Evolutionary conservation across 2,888 invertebrate species (phyloP).

Genomic region (Salticus scenicus): DNA sequence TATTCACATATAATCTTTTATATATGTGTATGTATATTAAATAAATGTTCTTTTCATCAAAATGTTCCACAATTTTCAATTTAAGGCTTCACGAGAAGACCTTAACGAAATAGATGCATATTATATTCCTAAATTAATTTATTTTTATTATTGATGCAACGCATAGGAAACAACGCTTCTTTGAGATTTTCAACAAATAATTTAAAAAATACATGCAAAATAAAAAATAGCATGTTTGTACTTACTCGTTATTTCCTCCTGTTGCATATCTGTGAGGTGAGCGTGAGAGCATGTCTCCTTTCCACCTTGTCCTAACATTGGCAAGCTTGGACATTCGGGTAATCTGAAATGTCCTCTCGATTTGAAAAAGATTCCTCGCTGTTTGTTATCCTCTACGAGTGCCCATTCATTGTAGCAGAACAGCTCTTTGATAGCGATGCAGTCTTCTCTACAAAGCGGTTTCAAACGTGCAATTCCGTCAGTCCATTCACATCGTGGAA

Average conservation of each 20-base stretch:
- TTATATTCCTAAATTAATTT: too few relatives aligned
- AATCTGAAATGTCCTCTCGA: conserved; percentile 90
- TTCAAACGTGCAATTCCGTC: conserved; percentile 81
- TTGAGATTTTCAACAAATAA: too few relatives aligned
- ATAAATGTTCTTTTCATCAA: too few relatives aligned
- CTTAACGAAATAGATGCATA: too few relatives aligned
- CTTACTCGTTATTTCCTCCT: conserved; percentile 87
- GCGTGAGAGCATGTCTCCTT: conserved; percentile 87
- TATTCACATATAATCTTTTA: too few relatives aligned
- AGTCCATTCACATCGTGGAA: conserved; percentile 85
- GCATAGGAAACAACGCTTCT: too few relatives aligned
- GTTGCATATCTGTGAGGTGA: conserved; percentile 87
- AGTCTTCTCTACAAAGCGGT: conserved; percentile 92
- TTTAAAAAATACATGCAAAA: too few relatives aligned
- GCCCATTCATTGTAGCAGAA: conserved; percentile 97
- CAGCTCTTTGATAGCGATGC: conserved; percentile 90
- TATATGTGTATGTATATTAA: too few relatives aligned
- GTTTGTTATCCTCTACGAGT: conserved; percentile 89
- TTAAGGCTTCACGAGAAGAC: too few relatives aligned
- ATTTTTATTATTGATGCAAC: too few relatives aligned
- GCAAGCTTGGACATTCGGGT: conserved; percentile 89
- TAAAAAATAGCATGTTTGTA: too few relatives aligned
- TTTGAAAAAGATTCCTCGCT: conserved; percentile 84
- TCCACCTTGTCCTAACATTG: conserved; percentile 77
- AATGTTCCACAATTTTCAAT: too few relatives aligned